Conservation (phyloP, 2,113 vertebrate genomes). For the Nibea albiflora region DNA sequence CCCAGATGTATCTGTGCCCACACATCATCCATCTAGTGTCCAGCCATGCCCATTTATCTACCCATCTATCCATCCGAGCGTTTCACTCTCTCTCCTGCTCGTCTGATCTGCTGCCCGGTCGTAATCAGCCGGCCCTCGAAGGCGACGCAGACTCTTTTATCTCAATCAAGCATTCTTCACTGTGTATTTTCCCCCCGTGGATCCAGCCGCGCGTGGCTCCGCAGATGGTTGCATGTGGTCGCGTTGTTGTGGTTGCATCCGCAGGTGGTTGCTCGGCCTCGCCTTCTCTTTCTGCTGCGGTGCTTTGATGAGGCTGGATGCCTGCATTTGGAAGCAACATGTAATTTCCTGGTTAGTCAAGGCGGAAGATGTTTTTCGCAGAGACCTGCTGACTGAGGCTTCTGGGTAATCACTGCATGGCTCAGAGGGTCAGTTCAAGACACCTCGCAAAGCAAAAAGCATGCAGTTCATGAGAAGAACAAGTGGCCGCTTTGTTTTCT, state of each 20-base stretch:
- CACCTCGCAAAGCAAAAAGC: constrained; percentile 8
- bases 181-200: not conserved
- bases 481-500: not conserved
- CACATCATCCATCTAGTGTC: constrained; percentile 54
- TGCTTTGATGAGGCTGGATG: constrained; percentile 37
- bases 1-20: constrained; percentile 19
- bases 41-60: constrained; percentile 39
- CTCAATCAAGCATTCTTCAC: constrained; percentile 61
- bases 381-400: constrained; percentile 41
- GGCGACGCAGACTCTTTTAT: constrained; percentile 63
- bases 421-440: constrained; percentile 7
- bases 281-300: constrained; percentile 17
- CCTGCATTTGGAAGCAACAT: constrained; percentile 31
- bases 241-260: too few species aligned
- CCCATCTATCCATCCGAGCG: constrained; percentile 48
- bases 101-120: constrained; percentile 63
- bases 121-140: constrained; percentile 57
- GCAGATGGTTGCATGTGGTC: too few species aligned
- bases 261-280: not conserved
- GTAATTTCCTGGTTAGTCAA: constrained; percentile 53
- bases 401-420: constrained; percentile 32
- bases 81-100: constrained; percentile 29
- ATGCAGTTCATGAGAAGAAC: constrained; percentile 21
- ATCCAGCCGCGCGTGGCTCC: not conserved
- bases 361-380: constrained; percentile 4